A percentile compares a stretch with the other conserved stretches of the same genome.
Conservation (phyloP, 2,797 vertebrate genomes). For the Sphenodon punctatus region DNA sequence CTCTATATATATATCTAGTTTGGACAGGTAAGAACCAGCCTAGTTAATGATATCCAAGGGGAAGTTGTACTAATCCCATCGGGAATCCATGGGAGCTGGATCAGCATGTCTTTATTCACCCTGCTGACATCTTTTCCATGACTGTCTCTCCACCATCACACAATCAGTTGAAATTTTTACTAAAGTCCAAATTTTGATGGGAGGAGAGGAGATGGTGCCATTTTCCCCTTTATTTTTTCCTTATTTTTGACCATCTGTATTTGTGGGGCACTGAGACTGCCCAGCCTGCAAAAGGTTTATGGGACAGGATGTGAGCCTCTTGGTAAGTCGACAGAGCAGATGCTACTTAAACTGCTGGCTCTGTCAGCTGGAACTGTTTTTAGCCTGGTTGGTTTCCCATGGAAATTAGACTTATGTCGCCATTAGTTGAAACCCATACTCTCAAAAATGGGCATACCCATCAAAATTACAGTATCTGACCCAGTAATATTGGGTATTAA, state of each 20-base stretch:
- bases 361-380: too few relatives aligned
- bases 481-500: too few relatives aligned
- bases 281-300: background rate
- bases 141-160: rapidly evolving
- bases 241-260: background rate
- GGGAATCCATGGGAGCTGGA: background rate
- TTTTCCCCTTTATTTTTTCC: too few relatives aligned
- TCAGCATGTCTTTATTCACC: rapidly evolving
- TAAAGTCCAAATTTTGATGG: background rate
- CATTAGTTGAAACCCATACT: too few relatives aligned
- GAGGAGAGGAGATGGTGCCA: background rate
- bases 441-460: too few relatives aligned
- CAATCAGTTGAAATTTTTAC: rapidly evolving
- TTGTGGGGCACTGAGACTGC: background rate
- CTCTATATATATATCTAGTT: background rate
- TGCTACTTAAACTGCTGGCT: too few relatives aligned
- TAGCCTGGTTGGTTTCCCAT: too few relatives aligned
- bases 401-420: too few relatives aligned
- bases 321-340: rapidly evolving
- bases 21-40: background rate
- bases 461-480: too few relatives aligned
- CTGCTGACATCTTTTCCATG: background rate
- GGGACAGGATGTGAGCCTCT: rapidly evolving
- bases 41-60: background rate
- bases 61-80: rapidly evolving